Conservation (phyloP, 37 sponge, comb jelly and placozoan genomes). For the Spongilla lacustris region DNA sequence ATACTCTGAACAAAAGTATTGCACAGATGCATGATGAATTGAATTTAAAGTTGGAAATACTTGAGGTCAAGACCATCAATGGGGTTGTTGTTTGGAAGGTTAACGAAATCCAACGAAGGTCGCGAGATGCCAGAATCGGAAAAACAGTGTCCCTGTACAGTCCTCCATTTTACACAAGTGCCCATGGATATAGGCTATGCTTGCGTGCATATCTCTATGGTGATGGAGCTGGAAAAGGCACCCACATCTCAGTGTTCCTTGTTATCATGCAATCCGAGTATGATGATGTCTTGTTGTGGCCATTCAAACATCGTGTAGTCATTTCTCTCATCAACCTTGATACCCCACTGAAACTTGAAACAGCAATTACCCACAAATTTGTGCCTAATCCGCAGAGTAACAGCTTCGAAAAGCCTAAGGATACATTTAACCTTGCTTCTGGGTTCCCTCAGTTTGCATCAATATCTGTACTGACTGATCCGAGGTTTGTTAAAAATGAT, state of each 20-base stretch:
- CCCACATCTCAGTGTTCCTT: conserved; percentile 57
- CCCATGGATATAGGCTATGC: conserved; percentile 68
- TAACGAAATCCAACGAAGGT: conserved; percentile 38
- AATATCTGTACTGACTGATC: conserved; percentile 7
- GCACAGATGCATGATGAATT: conserved; percentile 41
- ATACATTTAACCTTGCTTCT: conserved; percentile 67
- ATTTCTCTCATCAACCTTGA: conserved; percentile 52
- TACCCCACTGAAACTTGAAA: conserved; percentile 4
- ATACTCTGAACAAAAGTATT: conserved; percentile 19
- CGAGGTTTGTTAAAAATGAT: conserved; percentile 34
- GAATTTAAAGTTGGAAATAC: conserved; percentile 60
- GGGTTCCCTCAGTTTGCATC: conserved; percentile 66
- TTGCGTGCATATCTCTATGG: conserved; percentile 64
- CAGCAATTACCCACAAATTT: conserved; percentile 45
- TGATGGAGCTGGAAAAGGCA: conserved; percentile 68
- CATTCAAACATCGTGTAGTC: conserved; percentile 51
- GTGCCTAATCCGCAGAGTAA: conserved; percentile 40
- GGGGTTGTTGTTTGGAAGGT: conserved; percentile 73
- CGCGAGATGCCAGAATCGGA: conserved; percentile 47
- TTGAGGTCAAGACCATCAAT: conserved; percentile 46
- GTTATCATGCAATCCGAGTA: conserved; percentile 72
- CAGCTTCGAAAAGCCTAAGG: conserved; percentile 60
- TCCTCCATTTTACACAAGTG: conserved; percentile 67
- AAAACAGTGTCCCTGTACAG: conserved; percentile 63
- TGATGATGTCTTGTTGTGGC: conserved; percentile 72